These are phyloP conservation scores for Sus cebifrons DNA, from an alignment of 2,797 vertebrate genomes.

Conservation along the genomic window DNA sequence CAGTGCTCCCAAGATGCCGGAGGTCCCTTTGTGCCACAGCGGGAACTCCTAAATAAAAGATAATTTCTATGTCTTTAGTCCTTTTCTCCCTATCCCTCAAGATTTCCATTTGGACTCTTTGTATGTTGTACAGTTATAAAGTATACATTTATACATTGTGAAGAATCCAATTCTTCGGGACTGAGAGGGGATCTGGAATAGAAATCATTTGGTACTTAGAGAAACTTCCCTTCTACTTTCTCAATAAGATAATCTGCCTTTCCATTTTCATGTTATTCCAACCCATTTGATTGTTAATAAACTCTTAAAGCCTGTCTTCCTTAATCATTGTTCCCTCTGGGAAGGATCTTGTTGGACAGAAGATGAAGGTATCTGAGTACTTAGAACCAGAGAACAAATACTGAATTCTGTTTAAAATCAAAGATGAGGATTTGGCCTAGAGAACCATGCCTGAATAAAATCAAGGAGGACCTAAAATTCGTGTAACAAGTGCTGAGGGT, in stretches of 20 bases:
- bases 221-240: conserved; percentile 31
- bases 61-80: not conserved
- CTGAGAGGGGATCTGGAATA: conserved; percentile 1
- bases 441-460: not conserved
- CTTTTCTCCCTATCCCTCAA: not conserved
- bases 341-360: conserved; percentile 38
- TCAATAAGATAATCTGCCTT: not conserved
- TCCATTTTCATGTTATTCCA: conserved; percentile 47
- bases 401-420: conserved; percentile 50
- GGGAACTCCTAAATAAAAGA: conserved; percentile 33
- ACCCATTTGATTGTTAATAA: conserved; percentile 30
- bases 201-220: conserved; percentile 20
- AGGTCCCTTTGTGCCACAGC: no score
- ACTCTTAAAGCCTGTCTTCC: not conserved
- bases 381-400: conserved; percentile 43
- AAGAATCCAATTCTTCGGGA: conserved; percentile 43
- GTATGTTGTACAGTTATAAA: not conserved
- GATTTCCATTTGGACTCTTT: not conserved
- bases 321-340: not conserved
- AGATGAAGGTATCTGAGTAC: conserved; percentile 39
- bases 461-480: not conserved
- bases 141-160: not conserved
- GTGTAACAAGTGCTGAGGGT: not conserved
- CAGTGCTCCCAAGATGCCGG: no score
- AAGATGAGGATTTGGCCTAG: not conserved